Evolutionary conservation across 2,113 vertebrate species (phyloP).

Genomic region (Puntigrus tetrazona): DNA sequence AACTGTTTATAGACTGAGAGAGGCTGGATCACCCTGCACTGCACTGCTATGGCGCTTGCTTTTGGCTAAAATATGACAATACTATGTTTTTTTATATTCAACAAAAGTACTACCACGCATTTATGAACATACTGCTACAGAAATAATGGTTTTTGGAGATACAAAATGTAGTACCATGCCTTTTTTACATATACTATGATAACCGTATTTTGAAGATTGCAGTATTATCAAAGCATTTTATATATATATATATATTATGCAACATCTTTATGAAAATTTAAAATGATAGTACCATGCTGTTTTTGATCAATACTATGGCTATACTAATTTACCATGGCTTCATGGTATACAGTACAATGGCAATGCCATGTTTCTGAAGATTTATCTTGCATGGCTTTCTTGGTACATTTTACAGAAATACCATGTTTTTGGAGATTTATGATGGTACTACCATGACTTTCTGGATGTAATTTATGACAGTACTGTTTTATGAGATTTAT

Average conservation of each 20-base stretch:
- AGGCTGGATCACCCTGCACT: neutral
- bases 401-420: neutral
- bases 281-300: too few species aligned
- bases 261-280: too few species aligned
- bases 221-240: too few species aligned
- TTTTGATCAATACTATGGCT: too few species aligned
- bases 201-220: neutral
- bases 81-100: neutral
- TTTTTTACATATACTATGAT: neutral
- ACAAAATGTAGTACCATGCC: neutral
- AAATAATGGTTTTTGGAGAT: neutral
- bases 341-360: too few species aligned
- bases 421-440: too few species aligned
- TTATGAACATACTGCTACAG: neutral
- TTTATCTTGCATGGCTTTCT: neutral
- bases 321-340: too few species aligned
- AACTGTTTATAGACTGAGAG: neutral
- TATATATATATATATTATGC: too few species aligned
- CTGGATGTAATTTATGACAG: neutral
- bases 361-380: too few species aligned
- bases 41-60: neutral
- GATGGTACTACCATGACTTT: neutral
- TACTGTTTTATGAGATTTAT: neutral
- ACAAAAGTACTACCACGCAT: neutral
- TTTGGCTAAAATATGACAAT: neutral